Evolutionary conservation across 2,797 vertebrate species (phyloP).

Genomic region (Urocyon cinereoargenteus): DNA sequence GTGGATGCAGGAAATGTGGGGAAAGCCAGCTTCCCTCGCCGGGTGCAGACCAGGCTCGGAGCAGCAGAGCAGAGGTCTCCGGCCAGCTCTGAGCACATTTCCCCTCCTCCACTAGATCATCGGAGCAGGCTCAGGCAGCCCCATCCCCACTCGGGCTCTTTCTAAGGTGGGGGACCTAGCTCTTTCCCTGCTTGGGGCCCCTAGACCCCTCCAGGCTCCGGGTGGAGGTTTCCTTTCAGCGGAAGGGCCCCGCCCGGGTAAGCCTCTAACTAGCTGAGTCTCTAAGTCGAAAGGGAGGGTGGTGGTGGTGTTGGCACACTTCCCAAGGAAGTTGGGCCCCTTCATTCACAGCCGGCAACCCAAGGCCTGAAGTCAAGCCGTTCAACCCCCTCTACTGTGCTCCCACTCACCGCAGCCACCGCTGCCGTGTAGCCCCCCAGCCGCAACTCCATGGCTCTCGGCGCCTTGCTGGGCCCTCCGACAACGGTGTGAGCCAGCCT

Average conservation of each 20-base stretch:
- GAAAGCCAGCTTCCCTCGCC: not conserved
- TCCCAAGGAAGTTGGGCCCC: not conserved
- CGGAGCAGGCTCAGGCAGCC: not conserved
- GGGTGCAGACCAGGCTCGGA: not conserved
- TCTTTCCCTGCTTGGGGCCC: not conserved
- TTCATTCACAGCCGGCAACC: not conserved
- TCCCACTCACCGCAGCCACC: conserved; percentile 66
- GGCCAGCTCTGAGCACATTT: not conserved
- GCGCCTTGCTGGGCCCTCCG: not conserved
- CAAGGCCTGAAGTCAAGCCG: not conserved
- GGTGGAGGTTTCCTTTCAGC: conserved; percentile 32
- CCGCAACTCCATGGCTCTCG: conserved; percentile 50
- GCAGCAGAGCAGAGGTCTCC: not conserved
- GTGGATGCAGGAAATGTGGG: not conserved
- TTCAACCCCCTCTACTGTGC: not conserved
- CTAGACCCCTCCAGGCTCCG: not conserved
- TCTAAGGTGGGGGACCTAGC: not conserved
- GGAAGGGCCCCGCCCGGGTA: conserved; percentile 1
- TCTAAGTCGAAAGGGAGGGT: not conserved
- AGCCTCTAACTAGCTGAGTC: conserved; percentile 29
- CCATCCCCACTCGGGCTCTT: not conserved
- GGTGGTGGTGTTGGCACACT: not conserved
- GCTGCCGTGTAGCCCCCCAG: not conserved
- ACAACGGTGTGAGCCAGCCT: not conserved
- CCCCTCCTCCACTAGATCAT: not conserved